Conservation (phyloP, 2,797 vertebrate species). For the Sebastes aleutianus region DNA sequence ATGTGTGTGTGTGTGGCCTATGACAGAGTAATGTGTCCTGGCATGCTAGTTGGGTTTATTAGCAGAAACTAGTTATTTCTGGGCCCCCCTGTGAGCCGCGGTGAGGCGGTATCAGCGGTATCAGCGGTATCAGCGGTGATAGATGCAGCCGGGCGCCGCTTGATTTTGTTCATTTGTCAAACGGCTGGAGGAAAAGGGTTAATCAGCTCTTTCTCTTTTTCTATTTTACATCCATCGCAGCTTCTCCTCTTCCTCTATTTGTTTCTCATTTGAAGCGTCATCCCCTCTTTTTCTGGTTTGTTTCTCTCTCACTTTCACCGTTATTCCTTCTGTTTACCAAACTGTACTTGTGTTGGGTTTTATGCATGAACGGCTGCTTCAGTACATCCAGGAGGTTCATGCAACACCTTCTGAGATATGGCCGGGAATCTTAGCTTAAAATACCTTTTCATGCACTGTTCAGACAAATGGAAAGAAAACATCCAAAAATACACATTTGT, state of each 20-base stretch:
- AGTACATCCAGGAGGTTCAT: background rate
- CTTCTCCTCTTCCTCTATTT: constrained; percentile 10
- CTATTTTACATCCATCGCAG: constrained; percentile 15
- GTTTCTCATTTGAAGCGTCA: background rate
- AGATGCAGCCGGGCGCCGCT: constrained; percentile 68
- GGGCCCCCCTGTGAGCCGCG: constrained; percentile 47
- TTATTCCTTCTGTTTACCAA: too few relatives aligned
- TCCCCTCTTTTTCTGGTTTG: background rate
- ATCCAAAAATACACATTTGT: too few relatives aligned
- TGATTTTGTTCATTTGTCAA: constrained; percentile 83
- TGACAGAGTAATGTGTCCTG: constrained; percentile 81
- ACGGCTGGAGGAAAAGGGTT: constrained; percentile 76
- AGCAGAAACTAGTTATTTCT: constrained; percentile 73
- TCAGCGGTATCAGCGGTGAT: constrained; percentile 62
- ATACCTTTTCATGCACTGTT: background rate
- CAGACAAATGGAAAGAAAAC: too few relatives aligned
- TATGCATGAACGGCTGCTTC: background rate
- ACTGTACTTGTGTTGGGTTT: background rate
- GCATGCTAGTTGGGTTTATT: constrained; percentile 81
- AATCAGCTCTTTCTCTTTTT: constrained; percentile 75
- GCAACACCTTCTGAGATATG: background rate
- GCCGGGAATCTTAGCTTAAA: background rate
- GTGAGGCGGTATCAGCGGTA: too few relatives aligned
- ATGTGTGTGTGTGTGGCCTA: constrained; percentile 76
- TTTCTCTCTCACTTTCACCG: background rate